Percentiles rank a stretch among this genome's conserved stretches.
Conservation (phyloP, 2,797 vertebrate species). For the Falco novaeseelandiae region DNA sequence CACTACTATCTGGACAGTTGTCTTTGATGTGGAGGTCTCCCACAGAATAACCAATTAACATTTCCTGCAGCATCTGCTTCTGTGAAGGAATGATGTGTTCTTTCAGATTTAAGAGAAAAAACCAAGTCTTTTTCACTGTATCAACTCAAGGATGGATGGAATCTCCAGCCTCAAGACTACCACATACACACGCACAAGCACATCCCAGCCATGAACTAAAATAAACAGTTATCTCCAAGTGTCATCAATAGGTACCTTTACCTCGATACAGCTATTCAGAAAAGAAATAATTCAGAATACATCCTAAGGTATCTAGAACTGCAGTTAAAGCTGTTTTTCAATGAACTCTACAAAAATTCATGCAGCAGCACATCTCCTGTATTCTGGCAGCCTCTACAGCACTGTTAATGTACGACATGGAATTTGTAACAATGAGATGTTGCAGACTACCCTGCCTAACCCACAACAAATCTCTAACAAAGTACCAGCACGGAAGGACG, state of each 20-base stretch:
- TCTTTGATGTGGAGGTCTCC: not conserved
- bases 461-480: not conserved
- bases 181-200: not conserved
- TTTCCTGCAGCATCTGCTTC: not conserved
- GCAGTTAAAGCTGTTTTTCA: not conserved
- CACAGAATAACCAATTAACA: not conserved
- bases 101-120: not conserved
- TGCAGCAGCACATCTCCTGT: fast-evolving
- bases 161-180: not conserved
- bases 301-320: not conserved
- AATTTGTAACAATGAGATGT: fast-evolving
- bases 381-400: not conserved
- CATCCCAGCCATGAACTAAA: not conserved
- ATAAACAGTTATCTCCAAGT: not conserved
- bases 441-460: not conserved
- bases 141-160: not conserved
- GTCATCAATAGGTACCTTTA: not conserved
- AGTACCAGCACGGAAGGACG: fast-evolving
- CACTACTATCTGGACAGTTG: fast-evolving
- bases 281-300: not conserved
- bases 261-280: fast-evolving
- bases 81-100: fast-evolving
- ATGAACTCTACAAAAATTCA: fast-evolving
- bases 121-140: fast-evolving
- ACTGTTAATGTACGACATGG: fast-evolving